These are phyloP conservation scores for Luffia ferchaultella DNA, from an alignment of 2,888 invertebrate genomes.

Conservation along the genomic window DNA sequence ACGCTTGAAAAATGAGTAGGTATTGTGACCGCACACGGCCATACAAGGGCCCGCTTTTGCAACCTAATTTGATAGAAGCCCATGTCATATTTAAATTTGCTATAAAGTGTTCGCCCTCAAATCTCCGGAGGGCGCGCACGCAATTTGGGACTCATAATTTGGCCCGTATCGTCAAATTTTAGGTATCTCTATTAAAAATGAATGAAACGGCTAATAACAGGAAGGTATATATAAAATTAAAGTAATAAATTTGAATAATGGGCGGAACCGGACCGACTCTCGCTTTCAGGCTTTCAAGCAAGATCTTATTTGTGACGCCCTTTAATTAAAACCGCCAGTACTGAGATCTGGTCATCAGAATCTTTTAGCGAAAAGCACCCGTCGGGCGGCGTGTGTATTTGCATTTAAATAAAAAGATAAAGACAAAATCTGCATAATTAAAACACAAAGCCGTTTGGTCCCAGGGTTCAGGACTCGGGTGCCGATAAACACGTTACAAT, in stretches of 20 bases:
- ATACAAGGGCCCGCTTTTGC: too few relatives aligned
- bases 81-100: not conserved
- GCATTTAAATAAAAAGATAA: not conserved
- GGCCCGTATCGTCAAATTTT: slow-evolving; percentile 14
- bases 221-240: slow-evolving; percentile 41
- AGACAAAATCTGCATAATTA: not conserved
- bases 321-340: slow-evolving; percentile 22
- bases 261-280: slow-evolving; percentile 9
- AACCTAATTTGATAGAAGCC: not conserved
- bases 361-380: not conserved
- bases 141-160: not conserved
- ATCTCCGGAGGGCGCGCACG: too few relatives aligned
- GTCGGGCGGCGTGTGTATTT: not conserved
- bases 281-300: not conserved
- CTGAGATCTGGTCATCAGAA: not conserved
- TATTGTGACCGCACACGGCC: too few relatives aligned
- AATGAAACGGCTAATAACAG: slow-evolving; percentile 34
- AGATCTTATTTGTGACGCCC: slow-evolving; percentile 25
- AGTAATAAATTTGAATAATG: slow-evolving; percentile 44
- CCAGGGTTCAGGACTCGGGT: not conserved
- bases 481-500: not conserved
- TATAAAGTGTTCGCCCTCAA: too few relatives aligned
- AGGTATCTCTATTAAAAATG: slow-evolving; percentile 23
- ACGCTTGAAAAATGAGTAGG: not conserved
- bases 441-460: not conserved